Evolutionary conservation across 2,113 vertebrate species (phyloP), one percentile per base, ranked within the genome.

Genomic region (Rhagologus leucostigma): DNA sequence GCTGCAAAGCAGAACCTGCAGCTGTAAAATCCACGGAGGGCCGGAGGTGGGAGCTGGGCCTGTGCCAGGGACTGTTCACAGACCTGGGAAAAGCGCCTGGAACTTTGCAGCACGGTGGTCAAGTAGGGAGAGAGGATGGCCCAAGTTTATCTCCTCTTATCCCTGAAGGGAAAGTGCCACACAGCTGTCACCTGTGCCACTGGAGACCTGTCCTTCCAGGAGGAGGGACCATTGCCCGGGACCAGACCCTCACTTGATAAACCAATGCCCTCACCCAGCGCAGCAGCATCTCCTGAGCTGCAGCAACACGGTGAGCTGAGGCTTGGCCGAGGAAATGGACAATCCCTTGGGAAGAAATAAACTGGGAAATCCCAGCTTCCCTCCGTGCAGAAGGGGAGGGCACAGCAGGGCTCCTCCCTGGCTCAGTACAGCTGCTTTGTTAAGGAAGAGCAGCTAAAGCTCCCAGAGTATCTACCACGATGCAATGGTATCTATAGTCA

Each of bases 181-280:
- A 24, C 27, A n/a, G 23, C 52, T 67, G 67, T 22, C 56, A 26
- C 1, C 0, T 7, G 35, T 4, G 3, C n/a, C 4, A 1, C 4
- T 23, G 53, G 68, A 68, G 35, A 47, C 63, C 41, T n/a, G 52
- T 27, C 14, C 32, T 46, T 19, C 46, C 22, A 4, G 56, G 35
- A 70, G 56, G 24, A 4, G 27, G 62, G 62, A 47, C 27, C 60
- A 16, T 4, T 42, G 29, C 39, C 47, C 9, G 4, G 39, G 65
- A 52, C 13, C 2, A 5, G 82, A 20, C 21, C 4, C 44, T 12
- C 20, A 3, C 8, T 3, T 44, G 79, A 18, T 9, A 47, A 86
- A 22, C 27, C 44, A 29, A 13, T 46, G 79, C 47, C 46, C 79
- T 62, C 69, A 30, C 20, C 52, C 30, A 42, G 47, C 52, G 32